These are phyloP conservation scores for Lithophane ornitopus DNA, from an alignment of 2,888 invertebrate genomes.

Conservation along the genomic window DNA sequence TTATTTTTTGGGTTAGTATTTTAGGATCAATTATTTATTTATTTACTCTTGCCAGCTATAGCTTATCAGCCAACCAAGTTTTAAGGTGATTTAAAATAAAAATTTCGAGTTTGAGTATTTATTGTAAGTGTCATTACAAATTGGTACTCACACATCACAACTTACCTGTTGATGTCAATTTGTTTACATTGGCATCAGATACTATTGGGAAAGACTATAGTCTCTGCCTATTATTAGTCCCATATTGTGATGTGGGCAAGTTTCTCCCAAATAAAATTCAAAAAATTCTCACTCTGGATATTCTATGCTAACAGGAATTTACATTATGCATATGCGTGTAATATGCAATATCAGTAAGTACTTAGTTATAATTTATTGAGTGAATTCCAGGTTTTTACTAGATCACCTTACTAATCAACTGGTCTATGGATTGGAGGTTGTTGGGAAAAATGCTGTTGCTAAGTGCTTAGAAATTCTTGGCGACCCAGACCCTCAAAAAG, in stretches of 20 bases:
- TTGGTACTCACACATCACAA: too few species aligned
- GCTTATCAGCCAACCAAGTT: too few species aligned
- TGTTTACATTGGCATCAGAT: too few species aligned
- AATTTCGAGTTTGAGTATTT: too few species aligned
- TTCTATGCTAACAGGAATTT: neutral
- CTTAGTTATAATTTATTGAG: neutral
- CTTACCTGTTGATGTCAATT: too few species aligned
- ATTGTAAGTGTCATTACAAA: too few species aligned
- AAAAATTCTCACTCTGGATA: neutral
- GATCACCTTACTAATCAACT: constrained; percentile 93
- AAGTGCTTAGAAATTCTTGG: constrained; percentile 92
- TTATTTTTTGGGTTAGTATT: too few species aligned
- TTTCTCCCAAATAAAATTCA: neutral
- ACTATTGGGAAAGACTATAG: too few species aligned
- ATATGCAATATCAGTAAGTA: neutral
- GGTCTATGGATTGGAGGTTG: constrained; percentile 93
- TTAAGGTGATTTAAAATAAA: too few species aligned
- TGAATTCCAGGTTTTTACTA: constrained; percentile 88
- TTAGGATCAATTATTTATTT: too few species aligned
- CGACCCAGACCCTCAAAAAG: constrained; percentile 91
- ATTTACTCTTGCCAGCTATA: too few species aligned
- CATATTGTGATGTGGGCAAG: neutral
- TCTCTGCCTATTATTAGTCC: too few species aligned
- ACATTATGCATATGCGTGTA: neutral
- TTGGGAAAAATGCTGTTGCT: constrained; percentile 93